phyloP scores from a whole-genome alignment of 2,888 invertebrate genomes.

The Drosophila histrio region DNA sequence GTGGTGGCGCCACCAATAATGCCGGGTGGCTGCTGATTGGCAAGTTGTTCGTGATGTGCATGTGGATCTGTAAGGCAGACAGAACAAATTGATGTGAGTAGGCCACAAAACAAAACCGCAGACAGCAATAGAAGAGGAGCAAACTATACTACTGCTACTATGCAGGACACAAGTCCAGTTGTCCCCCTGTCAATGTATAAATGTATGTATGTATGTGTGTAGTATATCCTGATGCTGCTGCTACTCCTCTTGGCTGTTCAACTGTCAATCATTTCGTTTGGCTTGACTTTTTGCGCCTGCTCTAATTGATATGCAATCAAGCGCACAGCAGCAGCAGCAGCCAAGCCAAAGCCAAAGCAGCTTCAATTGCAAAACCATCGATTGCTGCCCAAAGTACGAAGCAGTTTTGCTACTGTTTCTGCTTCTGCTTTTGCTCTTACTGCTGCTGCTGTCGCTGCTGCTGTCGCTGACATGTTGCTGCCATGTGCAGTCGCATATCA shows the following conservation, averaged over 20 bases:
- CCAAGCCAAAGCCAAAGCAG: constrained; percentile 14
- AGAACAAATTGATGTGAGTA: constrained; percentile 20
- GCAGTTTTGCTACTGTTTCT: constrained; percentile 13
- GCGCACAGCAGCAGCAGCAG: constrained; percentile 35
- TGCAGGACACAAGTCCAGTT: constrained; percentile 31
- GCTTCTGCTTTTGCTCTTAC: constrained; percentile 1
- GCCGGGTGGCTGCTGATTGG: constrained; percentile 82
- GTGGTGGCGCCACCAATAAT: constrained; percentile 80
- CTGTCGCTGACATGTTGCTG: constrained; percentile 30
- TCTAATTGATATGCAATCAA: constrained; percentile 78
- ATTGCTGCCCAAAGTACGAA: constrained; percentile 23
- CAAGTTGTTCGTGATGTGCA: constrained; percentile 82
- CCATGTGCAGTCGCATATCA: constrained; percentile 47
- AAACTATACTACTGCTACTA: constrained; percentile 26
- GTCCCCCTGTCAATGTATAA: constrained; percentile 21
- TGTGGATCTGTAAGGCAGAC: constrained; percentile 71
- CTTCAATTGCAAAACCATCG: constrained; percentile 68
- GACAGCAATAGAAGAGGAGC: constrained; percentile 28
- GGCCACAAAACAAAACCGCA: constrained; percentile 66
- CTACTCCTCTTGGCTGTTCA: constrained; percentile 48
- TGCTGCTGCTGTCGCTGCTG: constrained; percentile 3
- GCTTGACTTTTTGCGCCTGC: constrained; percentile 75
- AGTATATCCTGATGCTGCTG: constrained; percentile 30
- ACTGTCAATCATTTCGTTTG: constrained; percentile 78
- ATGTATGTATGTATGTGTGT: neutral